Percentiles rank a stretch among this genome's conserved stretches.
Evolutionary conservation across 2,797 vertebrate genomes (phyloP).

Genomic region (Geotrypetes seraphini): DNA sequence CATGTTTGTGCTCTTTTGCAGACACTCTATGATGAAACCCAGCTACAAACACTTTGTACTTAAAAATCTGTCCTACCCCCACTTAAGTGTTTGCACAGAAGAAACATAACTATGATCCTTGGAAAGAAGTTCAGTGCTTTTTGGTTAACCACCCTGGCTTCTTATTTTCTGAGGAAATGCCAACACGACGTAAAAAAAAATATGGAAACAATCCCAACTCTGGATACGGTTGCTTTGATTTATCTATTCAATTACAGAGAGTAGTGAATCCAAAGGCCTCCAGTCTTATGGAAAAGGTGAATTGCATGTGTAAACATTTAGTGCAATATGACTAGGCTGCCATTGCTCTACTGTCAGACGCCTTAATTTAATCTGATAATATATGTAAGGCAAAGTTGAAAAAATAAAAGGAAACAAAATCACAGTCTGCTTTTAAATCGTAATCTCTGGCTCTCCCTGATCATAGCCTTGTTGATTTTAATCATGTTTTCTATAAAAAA

Average conservation of each 20-base stretch:
- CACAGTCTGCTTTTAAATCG: not conserved
- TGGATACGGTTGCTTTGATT: conserved; percentile 17
- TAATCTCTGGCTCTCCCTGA: no score
- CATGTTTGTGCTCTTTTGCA: no score
- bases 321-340: not conserved
- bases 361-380: not conserved
- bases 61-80: no score
- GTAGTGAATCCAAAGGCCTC: conserved; percentile 13
- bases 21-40: not conserved
- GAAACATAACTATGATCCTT: not conserved
- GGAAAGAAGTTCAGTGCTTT: not conserved
- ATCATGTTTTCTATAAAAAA: no score
- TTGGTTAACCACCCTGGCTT: not conserved
- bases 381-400: no score
- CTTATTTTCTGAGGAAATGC: not conserved
- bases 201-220: not conserved
- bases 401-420: no score
- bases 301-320: conserved; percentile 15
- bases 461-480: no score
- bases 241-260: conserved; percentile 10
- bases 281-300: conserved; percentile 13
- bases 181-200: not conserved
- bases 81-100: not conserved
- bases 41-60: not conserved
- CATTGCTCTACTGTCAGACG: not conserved